A percentile compares a stretch with the other conserved stretches of the same genome.
Conservation (phyloP, 2,113 vertebrate species). For the Brachirus orientalis region DNA sequence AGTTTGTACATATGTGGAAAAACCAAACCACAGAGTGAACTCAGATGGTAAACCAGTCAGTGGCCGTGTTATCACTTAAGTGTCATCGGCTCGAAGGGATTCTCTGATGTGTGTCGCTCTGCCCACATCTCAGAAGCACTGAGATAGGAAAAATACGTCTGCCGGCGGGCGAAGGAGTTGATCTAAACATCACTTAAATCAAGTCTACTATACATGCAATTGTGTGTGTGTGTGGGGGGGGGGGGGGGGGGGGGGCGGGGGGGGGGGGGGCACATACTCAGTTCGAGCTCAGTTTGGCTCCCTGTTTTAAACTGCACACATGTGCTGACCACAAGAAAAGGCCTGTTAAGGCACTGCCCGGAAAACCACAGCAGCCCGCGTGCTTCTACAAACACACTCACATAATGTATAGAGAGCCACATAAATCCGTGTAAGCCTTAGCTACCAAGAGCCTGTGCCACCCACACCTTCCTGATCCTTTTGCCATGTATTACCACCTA, state of each 20-base stretch:
- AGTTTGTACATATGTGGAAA: slow-evolving; percentile 35
- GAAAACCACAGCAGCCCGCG: slow-evolving; percentile 77
- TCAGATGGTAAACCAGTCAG: slow-evolving; percentile 49
- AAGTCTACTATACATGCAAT: slow-evolving; percentile 48
- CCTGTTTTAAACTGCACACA: slow-evolving; percentile 79
- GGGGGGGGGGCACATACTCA: slow-evolving; percentile 56
- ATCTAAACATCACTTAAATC: slow-evolving; percentile 76
- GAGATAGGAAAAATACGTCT: slow-evolving; percentile 72
- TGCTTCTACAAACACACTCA: slow-evolving; percentile 67
- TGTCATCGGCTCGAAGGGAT: slow-evolving; percentile 47
- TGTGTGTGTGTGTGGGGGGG: too few relatives aligned
- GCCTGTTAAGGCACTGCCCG: slow-evolving; percentile 75
- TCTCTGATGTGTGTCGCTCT: slow-evolving; percentile 68
- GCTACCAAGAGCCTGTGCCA: slow-evolving; percentile 33
- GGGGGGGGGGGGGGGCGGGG: slow-evolving; percentile 57
- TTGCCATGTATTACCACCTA: slow-evolving; percentile 39
- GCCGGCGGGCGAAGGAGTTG: slow-evolving; percentile 63
- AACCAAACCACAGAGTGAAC: slow-evolving; percentile 46
- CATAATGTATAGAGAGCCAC: slow-evolving; percentile 53
- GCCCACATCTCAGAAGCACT: slow-evolving; percentile 69
- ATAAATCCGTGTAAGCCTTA: slow-evolving; percentile 50
- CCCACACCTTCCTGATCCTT: slow-evolving; percentile 59
- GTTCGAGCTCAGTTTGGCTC: slow-evolving; percentile 63
- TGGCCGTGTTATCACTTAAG: slow-evolving; percentile 38
- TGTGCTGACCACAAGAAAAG: slow-evolving; percentile 85